phyloP scores from a whole-genome alignment of 1,140 invertebrate species.

The Sitobion miscanthi region DNA sequence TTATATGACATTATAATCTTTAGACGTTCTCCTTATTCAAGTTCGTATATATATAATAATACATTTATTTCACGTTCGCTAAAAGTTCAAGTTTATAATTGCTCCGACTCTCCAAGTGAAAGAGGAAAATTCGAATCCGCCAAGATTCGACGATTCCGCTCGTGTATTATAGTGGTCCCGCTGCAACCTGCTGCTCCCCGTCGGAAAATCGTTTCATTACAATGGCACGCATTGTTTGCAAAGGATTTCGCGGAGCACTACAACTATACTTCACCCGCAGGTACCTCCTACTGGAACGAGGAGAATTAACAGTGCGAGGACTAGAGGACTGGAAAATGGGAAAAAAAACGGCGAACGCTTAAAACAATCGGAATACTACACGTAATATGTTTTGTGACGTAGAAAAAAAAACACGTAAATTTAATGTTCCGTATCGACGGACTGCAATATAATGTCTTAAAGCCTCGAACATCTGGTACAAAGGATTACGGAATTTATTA shows the following conservation, averaged over 20 bases:
- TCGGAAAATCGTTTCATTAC: background rate
- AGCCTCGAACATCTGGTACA: slow-evolving; percentile 35
- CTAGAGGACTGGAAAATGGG: background rate
- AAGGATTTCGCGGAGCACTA: background rate
- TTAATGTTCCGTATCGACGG: slow-evolving; percentile 2
- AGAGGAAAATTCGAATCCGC: slow-evolving; percentile 24
- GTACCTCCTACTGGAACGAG: background rate
- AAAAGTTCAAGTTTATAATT: slow-evolving; percentile 55
- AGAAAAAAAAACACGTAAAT: background rate
- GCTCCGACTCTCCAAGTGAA: background rate
- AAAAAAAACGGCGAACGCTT: background rate
- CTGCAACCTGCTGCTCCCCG: too few relatives aligned
- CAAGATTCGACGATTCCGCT: slow-evolving; percentile 28
- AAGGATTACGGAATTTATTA: slow-evolving; percentile 49
- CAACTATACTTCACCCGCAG: background rate
- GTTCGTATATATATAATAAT: background rate
- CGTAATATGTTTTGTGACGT: background rate
- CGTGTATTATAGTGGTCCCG: background rate
- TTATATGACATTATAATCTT: slow-evolving; percentile 54
- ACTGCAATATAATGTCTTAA: background rate
- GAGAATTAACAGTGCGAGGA: background rate
- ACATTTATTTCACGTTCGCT: slow-evolving; percentile 50
- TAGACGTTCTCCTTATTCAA: background rate
- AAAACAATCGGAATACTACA: background rate
- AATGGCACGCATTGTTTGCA: background rate